Percentiles rank a stretch among this genome's conserved stretches.
phyloP scores from a whole-genome alignment of 2,888 invertebrate species.

The Lomographa bimaculata region DNA sequence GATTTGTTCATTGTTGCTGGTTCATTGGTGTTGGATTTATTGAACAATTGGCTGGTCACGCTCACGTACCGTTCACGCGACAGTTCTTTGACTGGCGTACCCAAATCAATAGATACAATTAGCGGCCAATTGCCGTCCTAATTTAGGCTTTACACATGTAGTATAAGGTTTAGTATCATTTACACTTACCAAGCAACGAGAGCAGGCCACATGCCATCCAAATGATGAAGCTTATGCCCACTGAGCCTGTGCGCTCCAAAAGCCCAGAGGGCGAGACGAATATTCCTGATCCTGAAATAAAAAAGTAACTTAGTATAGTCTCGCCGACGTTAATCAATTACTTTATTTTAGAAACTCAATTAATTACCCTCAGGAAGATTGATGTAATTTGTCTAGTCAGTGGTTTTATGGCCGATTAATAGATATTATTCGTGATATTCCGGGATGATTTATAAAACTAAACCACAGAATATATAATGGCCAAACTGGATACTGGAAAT shows the following conservation, averaged over 20 bases:
- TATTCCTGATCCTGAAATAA: constrained; percentile 94
- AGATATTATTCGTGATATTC: no score
- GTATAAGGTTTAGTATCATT: constrained; percentile 1
- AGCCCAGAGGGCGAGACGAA: constrained; percentile 99
- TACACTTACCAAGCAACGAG: constrained; percentile 90
- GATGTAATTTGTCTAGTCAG: no score
- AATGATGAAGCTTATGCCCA: constrained; percentile 96
- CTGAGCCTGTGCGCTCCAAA: constrained; percentile 94
- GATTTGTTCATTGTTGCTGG: constrained; percentile 29
- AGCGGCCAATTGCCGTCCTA: no score
- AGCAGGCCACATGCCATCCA: constrained; percentile 97
- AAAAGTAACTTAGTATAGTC: constrained; percentile 5
- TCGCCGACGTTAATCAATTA: no score
- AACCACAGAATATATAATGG: no score
- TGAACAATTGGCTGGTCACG: constrained; percentile 28
- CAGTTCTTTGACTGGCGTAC: constrained; percentile 10
- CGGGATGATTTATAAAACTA: no score
- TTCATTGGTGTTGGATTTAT: constrained; percentile 34
- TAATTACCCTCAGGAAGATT: no score
- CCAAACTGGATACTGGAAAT: no score
- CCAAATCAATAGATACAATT: constrained; percentile 6
- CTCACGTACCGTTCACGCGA: constrained; percentile 20
- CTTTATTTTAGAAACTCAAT: no score
- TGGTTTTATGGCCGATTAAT: no score
- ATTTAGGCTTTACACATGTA: no score